Conservation (phyloP, 2,888 invertebrate species). For the Oegoconia quadripuncta region DNA sequence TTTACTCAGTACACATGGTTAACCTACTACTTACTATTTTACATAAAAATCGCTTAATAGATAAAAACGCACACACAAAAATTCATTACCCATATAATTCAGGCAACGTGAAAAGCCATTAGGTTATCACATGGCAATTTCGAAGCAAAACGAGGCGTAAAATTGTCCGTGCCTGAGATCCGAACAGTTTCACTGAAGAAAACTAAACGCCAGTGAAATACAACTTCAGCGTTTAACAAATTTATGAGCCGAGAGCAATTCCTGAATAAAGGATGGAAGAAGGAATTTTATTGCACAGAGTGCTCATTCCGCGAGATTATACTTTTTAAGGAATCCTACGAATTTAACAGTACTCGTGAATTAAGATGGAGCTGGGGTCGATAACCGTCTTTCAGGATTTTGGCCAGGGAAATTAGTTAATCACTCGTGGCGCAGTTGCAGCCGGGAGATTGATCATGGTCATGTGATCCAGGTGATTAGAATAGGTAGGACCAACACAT, state of each 20-base stretch:
- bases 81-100: slow-evolving; percentile 1
- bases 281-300: slow-evolving; percentile 37
- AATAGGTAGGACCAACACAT: too few relatives aligned
- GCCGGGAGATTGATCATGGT: too few relatives aligned
- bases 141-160: slow-evolving; percentile 51
- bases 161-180: slow-evolving; percentile 31
- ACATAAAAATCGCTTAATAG: slow-evolving; percentile 17
- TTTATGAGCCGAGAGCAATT: slow-evolving; percentile 50
- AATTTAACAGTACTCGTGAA: slow-evolving; percentile 1
- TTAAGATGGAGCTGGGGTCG: too few relatives aligned
- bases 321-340: slow-evolving; percentile 12
- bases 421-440: too few relatives aligned
- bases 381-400: too few relatives aligned
- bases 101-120: slow-evolving; percentile 21
- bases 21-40: too few relatives aligned
- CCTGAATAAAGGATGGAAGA: slow-evolving; percentile 44
- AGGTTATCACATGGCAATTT: slow-evolving; percentile 40
- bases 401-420: too few relatives aligned
- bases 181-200: slow-evolving; percentile 21
- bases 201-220: slow-evolving; percentile 43
- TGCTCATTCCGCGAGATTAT: slow-evolving; percentile 21
- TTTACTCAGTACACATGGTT: too few relatives aligned
- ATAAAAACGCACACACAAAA: not conserved
- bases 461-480: too few relatives aligned
- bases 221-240: slow-evolving; percentile 41